phyloP scores from a whole-genome alignment of 2,113 vertebrate genomes.

The Oryzias javanicus region DNA sequence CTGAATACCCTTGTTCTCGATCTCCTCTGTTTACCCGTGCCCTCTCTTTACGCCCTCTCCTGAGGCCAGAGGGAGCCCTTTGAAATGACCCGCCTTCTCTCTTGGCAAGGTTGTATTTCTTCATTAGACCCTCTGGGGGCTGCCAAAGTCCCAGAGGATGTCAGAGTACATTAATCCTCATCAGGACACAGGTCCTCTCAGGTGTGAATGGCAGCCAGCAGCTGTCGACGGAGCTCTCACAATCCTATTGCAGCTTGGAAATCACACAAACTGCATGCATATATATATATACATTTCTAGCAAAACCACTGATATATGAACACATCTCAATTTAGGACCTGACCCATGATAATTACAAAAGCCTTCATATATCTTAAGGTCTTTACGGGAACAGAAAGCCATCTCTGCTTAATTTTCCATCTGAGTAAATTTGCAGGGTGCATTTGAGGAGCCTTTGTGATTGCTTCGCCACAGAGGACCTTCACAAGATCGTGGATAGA shows the following conservation, averaged over 20 bases:
- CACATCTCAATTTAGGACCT: slow-evolving; percentile 69
- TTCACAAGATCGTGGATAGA: slow-evolving; percentile 52
- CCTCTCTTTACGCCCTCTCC: slow-evolving; percentile 58
- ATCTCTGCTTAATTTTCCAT: slow-evolving; percentile 73
- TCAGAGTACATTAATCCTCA: slow-evolving; percentile 94
- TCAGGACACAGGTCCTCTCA: slow-evolving; percentile 87
- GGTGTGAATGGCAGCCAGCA: slow-evolving; percentile 90
- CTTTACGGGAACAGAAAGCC: slow-evolving; percentile 67
- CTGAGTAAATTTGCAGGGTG: slow-evolving; percentile 67
- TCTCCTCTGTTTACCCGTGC: slow-evolving; percentile 55
- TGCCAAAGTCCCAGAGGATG: slow-evolving; percentile 83
- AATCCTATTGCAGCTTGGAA: slow-evolving; percentile 82
- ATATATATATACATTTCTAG: slow-evolving; percentile 43
- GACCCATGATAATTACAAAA: slow-evolving; percentile 74
- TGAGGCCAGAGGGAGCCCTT: slow-evolving; percentile 62
- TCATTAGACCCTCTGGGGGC: slow-evolving; percentile 83
- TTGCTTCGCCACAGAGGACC: slow-evolving; percentile 59
- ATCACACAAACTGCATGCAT: slow-evolving; percentile 66
- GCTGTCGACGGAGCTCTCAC: slow-evolving; percentile 85
- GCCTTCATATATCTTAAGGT: slow-evolving; percentile 71
- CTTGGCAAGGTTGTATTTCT: slow-evolving; percentile 81
- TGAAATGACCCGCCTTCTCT: slow-evolving; percentile 63
- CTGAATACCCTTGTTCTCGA: slow-evolving; percentile 54
- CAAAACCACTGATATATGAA: slow-evolving; percentile 66
- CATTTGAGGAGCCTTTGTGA: slow-evolving; percentile 66